A percentile compares a stretch with the other conserved stretches of the same genome.
Conservation (phyloP, 2,113 vertebrate species). For the zebrafish (Danio rerio) region DNA sequence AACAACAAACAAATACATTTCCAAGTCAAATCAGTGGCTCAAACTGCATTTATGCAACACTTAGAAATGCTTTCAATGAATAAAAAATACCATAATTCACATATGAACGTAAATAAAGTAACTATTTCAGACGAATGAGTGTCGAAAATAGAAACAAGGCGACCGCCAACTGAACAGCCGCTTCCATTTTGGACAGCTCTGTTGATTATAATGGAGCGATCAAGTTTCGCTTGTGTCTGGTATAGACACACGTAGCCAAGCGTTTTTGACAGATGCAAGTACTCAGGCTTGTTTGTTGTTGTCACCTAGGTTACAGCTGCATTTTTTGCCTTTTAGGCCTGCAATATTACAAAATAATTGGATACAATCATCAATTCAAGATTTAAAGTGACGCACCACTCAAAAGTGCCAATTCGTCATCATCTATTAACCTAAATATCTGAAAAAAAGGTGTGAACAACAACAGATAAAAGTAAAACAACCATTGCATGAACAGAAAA, state of each 20-base stretch:
- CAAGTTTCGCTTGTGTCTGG: background rate
- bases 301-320: conserved; percentile 9
- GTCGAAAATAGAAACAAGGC: background rate
- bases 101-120: background rate
- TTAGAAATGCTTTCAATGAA: background rate
- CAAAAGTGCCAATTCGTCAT: no score
- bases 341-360: background rate
- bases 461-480: no score
- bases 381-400: no score
- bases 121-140: background rate
- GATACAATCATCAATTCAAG: background rate
- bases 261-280: conserved; percentile 3
- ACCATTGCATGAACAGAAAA: no score
- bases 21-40: no score
- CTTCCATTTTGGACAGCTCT: conserved; percentile 6
- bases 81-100: background rate
- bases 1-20: background rate
- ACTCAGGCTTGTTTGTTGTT: background rate
- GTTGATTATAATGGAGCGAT: conserved; percentile 17
- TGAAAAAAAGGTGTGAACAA: no score
- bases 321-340: conserved; percentile 1
- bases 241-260: conserved; percentile 2
- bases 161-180: conserved; percentile 1
- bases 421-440: no score
- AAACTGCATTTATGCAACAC: background rate